These are phyloP conservation scores for Aphis gossypii DNA, from an alignment of 1,140 invertebrate genomes.

Conservation along the genomic window DNA sequence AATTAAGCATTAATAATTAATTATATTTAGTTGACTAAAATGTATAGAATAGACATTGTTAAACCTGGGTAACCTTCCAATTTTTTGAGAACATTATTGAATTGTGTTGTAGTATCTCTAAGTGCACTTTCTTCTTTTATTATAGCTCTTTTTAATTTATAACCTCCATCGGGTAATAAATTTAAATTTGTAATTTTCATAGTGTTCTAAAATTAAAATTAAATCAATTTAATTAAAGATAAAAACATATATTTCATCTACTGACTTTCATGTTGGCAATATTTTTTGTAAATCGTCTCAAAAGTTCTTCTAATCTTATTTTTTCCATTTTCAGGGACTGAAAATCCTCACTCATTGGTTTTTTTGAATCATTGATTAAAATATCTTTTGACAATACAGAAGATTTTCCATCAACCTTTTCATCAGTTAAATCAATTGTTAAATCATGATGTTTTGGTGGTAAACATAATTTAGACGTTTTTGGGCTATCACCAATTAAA, in stretches of 20 bases:
- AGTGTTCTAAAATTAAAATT: constrained; percentile 11
- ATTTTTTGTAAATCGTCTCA: background rate
- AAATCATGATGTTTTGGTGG: background rate
- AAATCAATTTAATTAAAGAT: background rate
- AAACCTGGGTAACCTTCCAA: constrained; percentile 3
- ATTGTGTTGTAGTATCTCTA: constrained; percentile 16
- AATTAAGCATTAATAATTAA: background rate
- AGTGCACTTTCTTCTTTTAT: constrained; percentile 4
- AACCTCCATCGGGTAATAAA: constrained; percentile 44
- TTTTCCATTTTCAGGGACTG: constrained; percentile 46
- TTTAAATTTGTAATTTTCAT: constrained; percentile 46
- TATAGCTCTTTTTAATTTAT: constrained; percentile 47
- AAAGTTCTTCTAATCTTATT: constrained; percentile 30
- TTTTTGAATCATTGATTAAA: background rate
- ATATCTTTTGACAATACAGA: background rate
- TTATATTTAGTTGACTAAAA: background rate
- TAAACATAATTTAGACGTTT: background rate
- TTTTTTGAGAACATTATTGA: constrained; percentile 23
- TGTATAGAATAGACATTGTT: background rate
- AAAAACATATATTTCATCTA: background rate
- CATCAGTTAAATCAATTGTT: constrained; percentile 23
- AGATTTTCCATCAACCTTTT: background rate
- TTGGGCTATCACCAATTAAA: constrained; percentile 10
- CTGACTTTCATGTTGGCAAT: constrained; percentile 27
- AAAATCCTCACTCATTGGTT: background rate